Percentiles rank a stretch among this genome's conserved stretches.
Evolutionary conservation across 1,140 invertebrate species (phyloP).

Genomic region (Papilio machaon): DNA sequence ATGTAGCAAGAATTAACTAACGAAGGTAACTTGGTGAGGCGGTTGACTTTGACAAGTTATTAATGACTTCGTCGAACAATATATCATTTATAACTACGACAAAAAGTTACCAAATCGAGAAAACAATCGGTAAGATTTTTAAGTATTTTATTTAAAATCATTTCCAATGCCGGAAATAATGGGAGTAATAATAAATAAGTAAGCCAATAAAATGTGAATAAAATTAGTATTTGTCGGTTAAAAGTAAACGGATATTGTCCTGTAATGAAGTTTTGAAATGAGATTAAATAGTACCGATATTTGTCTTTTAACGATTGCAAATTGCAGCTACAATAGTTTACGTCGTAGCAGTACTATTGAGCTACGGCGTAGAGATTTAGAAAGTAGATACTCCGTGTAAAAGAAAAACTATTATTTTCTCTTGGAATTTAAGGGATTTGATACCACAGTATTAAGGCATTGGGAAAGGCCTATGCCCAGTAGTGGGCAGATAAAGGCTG

Average conservation of each 20-base stretch:
- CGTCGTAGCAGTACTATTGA: background rate
- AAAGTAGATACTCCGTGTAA: no score
- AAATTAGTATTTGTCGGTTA: background rate
- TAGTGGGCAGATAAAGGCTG: no score
- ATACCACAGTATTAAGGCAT: no score
- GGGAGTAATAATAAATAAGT: background rate
- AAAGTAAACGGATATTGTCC: background rate
- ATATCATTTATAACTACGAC: slow-evolving; percentile 10
- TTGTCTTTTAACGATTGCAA: background rate
- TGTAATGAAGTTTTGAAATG: background rate
- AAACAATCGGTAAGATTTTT: background rate
- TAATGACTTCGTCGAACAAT: background rate
- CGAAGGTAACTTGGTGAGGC: background rate
- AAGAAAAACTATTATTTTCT: no score
- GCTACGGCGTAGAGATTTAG: background rate
- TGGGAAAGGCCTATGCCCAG: no score
- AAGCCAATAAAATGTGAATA: background rate
- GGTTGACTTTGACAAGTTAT: slow-evolving; percentile 11
- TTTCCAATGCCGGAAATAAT: background rate
- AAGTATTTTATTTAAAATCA: background rate
- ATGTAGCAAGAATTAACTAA: slow-evolving; percentile 2
- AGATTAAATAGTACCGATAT: background rate
- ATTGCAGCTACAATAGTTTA: background rate
- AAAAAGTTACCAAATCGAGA: background rate
- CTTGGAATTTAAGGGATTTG: no score